Evolutionary conservation across 2,113 vertebrate species (phyloP).

Genomic region (Chaetorhynchus papuensis): DNA sequence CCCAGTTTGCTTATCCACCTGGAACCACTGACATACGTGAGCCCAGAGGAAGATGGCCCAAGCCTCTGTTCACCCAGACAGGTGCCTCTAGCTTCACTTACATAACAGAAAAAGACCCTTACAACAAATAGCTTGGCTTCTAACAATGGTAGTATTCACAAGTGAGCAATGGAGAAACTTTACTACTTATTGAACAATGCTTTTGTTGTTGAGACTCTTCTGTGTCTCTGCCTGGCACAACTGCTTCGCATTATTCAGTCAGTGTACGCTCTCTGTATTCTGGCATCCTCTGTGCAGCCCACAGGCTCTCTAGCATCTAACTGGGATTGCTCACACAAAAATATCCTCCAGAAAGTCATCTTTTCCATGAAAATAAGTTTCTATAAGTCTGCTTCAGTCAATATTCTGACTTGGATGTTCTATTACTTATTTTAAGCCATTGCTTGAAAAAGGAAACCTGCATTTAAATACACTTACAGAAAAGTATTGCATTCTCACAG

Average conservation of each 20-base stretch:
- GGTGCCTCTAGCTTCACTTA: slow-evolving; percentile 13
- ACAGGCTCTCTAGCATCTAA: background rate
- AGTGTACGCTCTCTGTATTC: background rate
- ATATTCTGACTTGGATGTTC: background rate
- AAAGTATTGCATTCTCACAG: background rate
- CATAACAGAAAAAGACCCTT: background rate
- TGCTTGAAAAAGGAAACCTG: background rate
- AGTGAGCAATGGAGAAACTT: background rate
- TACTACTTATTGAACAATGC: slow-evolving; percentile 62
- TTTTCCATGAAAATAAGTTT: background rate
- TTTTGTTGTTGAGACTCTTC: slow-evolving; percentile 34
- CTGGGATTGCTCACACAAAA: background rate
- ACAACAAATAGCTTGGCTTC: background rate
- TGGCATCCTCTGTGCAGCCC: background rate
- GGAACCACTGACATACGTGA: background rate
- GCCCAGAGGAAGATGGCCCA: background rate
- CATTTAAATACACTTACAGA: background rate
- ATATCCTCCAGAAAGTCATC: background rate
- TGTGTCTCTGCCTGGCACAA: slow-evolving; percentile 68
- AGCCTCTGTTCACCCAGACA: background rate
- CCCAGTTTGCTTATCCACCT: background rate
- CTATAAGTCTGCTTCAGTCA: background rate
- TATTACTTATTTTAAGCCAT: background rate
- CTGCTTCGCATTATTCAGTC: background rate
- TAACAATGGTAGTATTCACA: slow-evolving; percentile 19